A percentile compares a stretch with the other conserved stretches of the same genome.
Conservation (phyloP, 2,113 vertebrate species). For the Desmodus rotundus region DNA sequence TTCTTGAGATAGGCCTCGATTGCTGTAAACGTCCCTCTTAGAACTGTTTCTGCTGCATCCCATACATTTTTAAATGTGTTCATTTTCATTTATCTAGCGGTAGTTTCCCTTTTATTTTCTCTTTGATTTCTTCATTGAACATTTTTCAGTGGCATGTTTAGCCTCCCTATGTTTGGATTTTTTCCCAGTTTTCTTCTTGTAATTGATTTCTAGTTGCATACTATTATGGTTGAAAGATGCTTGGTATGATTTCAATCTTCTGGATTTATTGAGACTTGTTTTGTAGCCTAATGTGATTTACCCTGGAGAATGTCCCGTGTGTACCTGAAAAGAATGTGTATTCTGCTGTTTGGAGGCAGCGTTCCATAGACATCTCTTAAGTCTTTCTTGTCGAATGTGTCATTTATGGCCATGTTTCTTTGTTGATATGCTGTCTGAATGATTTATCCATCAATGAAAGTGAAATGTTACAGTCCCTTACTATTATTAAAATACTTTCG, state of each 20-base stretch:
- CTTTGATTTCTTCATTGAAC: neutral
- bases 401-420: neutral
- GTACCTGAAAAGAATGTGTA: neutral
- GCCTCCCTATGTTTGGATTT: neutral
- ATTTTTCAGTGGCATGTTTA: neutral
- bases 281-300: neutral
- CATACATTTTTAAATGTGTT: neutral
- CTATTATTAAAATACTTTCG: neutral
- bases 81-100: neutral
- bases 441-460: neutral
- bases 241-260: too few species aligned
- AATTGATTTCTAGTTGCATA: too few species aligned
- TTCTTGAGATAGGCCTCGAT: neutral
- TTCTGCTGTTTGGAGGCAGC: neutral
- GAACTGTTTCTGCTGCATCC: neutral
- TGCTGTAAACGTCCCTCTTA: neutral
- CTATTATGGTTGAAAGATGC: too few species aligned
- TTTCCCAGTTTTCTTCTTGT: neutral
- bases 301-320: neutral
- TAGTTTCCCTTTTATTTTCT: neutral
- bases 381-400: neutral
- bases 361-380: neutral
- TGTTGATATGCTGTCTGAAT: neutral
- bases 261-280: too few species aligned
- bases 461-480: neutral